Base-by-base conservation (phyloP, 2,113 vertebrate species). In the Columba livia region DNA sequence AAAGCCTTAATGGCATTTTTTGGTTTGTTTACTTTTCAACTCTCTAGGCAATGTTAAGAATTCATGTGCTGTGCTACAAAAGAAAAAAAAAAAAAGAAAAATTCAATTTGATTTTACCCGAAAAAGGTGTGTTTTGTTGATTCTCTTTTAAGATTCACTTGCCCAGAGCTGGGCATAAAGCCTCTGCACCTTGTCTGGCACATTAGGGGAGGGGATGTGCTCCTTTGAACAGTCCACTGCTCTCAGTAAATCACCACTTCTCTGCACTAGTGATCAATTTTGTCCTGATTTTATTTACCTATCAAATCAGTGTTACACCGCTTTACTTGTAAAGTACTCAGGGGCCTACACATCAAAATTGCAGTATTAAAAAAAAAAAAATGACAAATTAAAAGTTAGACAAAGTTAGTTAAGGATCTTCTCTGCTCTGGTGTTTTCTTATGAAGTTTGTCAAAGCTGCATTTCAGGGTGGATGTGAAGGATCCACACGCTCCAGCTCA, bases 31-130 rank as follows among this genome's bases (percentile, higher is more conserved):
- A 42, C 36, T 85, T 78, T 88, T 73, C 53, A 17, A 42, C 11
- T 44, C 50, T 64, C 16, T 32, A 83, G 38, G 36, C 25, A 64
- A 62, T 26, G 8, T 9, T 58, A 80, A 38, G 38, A 74, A 42
- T 17, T 73, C 18, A 48, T 0, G 0, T 19, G 12, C 17, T 72
- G 29, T 79, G 36, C 24, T 61, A 8, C 5, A n/a, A 9, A 60
- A 31, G 11, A 53, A 44, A 47, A 47, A 47, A 47, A 47, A 44
- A 44, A 44, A 44, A 44, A 44, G 17, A 42, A 44, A 44, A 44
- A 40, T 5, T 17, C 42, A 44, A 17, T 44, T 44, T 44, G 15
- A 44, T 47, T 61, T 34, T 25, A 29, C 15, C 20, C 29, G 19
- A 57, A 94, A 87, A 57, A 18, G 3, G 10, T 60, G 36, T 44